Evolutionary conservation across 2,113 vertebrate species (phyloP), one percentile per base, ranked within the genome.

Genomic region (Chiloscyllium plagiosum): DNA sequence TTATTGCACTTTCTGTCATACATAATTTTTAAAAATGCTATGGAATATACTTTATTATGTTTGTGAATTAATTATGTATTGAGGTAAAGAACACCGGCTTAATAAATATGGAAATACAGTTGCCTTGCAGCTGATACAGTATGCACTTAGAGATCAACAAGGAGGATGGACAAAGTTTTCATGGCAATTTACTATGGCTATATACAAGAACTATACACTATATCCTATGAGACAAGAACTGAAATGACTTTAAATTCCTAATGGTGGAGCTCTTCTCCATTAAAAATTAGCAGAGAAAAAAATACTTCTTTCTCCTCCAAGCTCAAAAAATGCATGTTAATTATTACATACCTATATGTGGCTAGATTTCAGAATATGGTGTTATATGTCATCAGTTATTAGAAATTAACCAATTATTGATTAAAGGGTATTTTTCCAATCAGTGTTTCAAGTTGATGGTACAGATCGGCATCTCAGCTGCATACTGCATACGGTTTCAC

Each of bases 211-310:
- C 56, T 61, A 61, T 61, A 61, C 12, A 61, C 56, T 61, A 61
- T 10, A 61, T 61, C 12, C 56, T 61, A 61, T 61, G 1, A 61
- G 20, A 20, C 33, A 37, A 66, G 56, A 65, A 66, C 33, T 65
- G 89, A 92, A 92, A 92, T 92, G 33, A 56, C 29, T 37, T 33
- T 37, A 92, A 61, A 33, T 66, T 92, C 56, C 89, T 15, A 65
- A 66, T 66, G 89, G 89, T 92, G 89, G 89, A 37, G 89, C 89
- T 37, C 56, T n/a, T 92, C 61, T 66, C 89, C 56, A 90, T 61
- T 90, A 90, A 85, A 83, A 42, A 17, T 85, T 3, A 42, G 29
- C 72, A 42, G n/a, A 42, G 78, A 37, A 19, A 20, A 83, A 37
- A 83, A 42, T 19, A 42, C 1, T 42, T 83, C 56, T 83, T 42